Percentiles rank a stretch among this genome's conserved stretches.
These are phyloP conservation scores for Theodoxus fluviatilis DNA, from an alignment of 2,888 invertebrate genomes.

Conservation along the genomic window DNA sequence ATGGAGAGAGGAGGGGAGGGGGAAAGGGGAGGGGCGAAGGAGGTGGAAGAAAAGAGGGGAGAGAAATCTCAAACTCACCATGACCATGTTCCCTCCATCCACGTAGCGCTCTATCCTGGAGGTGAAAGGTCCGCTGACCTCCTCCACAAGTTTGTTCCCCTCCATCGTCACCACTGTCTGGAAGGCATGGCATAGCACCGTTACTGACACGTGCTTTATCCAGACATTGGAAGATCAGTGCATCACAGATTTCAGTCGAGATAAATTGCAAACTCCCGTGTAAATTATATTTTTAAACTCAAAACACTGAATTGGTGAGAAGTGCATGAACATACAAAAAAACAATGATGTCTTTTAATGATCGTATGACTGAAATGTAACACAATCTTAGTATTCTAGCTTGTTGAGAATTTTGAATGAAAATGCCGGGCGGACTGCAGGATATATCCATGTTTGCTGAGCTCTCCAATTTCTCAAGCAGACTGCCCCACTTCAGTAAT, in stretches of 20 bases:
- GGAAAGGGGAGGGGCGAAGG: not conserved
- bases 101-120: constrained; percentile 34
- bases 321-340: too few species aligned
- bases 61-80: too few species aligned
- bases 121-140: constrained; percentile 37
- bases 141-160: constrained; percentile 37
- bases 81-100: constrained; percentile 34
- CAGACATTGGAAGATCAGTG: not conserved
- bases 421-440: too few species aligned
- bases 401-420: too few species aligned
- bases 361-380: too few species aligned
- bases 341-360: too few species aligned
- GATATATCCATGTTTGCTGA: too few species aligned
- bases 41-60: not conserved
- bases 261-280: not conserved
- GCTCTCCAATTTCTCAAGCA: too few species aligned
- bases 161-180: constrained; percentile 38
- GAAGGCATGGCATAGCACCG: not conserved
- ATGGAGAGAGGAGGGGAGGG: not conserved
- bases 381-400: too few species aligned
- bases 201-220: not conserved
- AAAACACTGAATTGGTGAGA: too few species aligned
- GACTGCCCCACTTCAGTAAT: too few species aligned
- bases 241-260: not conserved
- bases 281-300: too few species aligned